Percentiles rank a stretch among this genome's conserved stretches.
These are phyloP conservation scores for Oceanodroma tethys DNA, from an alignment of 2,113 vertebrate species.

Conservation along the genomic window DNA sequence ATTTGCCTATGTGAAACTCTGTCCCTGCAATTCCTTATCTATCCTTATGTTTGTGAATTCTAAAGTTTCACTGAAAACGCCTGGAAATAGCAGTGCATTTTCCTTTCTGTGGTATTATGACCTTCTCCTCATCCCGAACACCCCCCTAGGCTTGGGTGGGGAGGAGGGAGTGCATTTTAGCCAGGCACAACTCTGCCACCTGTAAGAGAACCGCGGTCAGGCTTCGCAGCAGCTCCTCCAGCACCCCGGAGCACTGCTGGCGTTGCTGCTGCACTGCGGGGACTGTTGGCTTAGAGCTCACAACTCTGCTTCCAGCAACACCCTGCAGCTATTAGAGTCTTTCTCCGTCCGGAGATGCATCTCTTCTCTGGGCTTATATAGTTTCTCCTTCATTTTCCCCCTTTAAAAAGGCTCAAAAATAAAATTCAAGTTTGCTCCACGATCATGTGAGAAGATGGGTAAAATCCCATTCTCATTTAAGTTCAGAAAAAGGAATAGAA, in stretches of 20 bases:
- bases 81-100: not conserved
- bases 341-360: not conserved
- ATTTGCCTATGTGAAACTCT: not conserved
- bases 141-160: not conserved
- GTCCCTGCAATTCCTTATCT: not conserved
- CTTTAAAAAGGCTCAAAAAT: not conserved
- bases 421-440: not conserved
- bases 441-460: not conserved
- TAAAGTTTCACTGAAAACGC: not conserved
- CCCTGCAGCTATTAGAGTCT: not conserved
- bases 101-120: not conserved
- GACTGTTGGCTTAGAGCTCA: not conserved
- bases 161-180: not conserved
- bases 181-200: not conserved
- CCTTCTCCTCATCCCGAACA: not conserved
- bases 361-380: not conserved
- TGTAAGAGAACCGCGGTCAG: not conserved
- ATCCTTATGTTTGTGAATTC: not conserved
- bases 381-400: not conserved
- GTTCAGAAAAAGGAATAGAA: not conserved
- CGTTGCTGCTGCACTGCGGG: not conserved
- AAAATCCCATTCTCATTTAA: not conserved
- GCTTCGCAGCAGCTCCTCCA: not conserved
- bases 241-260: not conserved
- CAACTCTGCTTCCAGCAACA: not conserved